phyloP scores from a whole-genome alignment of 1,140 invertebrate species.

The Zaprionus kolodkinae region DNA sequence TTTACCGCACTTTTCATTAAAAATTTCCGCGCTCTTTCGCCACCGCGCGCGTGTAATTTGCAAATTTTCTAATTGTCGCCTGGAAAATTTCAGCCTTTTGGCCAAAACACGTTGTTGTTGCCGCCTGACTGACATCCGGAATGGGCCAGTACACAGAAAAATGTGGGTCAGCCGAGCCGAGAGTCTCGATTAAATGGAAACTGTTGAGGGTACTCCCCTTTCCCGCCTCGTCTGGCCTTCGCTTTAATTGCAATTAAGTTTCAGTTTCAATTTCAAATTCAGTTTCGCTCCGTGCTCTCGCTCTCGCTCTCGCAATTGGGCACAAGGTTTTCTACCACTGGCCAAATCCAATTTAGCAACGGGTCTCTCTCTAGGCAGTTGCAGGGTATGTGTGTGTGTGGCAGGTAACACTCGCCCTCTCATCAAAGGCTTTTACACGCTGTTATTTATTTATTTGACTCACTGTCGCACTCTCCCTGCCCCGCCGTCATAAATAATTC shows the following conservation, averaged over 20 bases:
- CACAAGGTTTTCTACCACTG: conserved; percentile 66
- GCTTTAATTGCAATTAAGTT: conserved; percentile 80
- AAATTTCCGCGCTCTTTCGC: conserved; percentile 44
- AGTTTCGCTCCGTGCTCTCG: too few species aligned
- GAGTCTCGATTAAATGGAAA: conserved; percentile 71
- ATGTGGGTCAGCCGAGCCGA: conserved; percentile 62
- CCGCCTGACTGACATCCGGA: conserved; percentile 60
- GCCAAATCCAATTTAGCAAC: conserved; percentile 68
- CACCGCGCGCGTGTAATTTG: conserved; percentile 64
- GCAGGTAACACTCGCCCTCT: conserved; percentile 4
- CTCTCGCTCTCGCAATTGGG: conserved; percentile 57
- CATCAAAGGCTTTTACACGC: conserved; percentile 23
- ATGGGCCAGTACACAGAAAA: conserved; percentile 23
- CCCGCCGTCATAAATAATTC: conserved; percentile 70
- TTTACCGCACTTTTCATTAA: conserved; percentile 58
- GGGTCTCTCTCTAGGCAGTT: too few species aligned
- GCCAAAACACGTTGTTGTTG: conserved; percentile 53
- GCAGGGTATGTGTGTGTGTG: background rate
- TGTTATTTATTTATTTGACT: conserved; percentile 69
- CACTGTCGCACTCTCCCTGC: conserved; percentile 35
- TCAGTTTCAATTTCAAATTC: conserved; percentile 55
- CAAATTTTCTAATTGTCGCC: conserved; percentile 83
- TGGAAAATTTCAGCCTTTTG: conserved; percentile 76
- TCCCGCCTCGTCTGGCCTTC: conserved; percentile 29
- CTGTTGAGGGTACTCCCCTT: conserved; percentile 56